phyloP scores from a whole-genome alignment of 2,113 vertebrate species.

The Neotragus pygmaeus region DNA sequence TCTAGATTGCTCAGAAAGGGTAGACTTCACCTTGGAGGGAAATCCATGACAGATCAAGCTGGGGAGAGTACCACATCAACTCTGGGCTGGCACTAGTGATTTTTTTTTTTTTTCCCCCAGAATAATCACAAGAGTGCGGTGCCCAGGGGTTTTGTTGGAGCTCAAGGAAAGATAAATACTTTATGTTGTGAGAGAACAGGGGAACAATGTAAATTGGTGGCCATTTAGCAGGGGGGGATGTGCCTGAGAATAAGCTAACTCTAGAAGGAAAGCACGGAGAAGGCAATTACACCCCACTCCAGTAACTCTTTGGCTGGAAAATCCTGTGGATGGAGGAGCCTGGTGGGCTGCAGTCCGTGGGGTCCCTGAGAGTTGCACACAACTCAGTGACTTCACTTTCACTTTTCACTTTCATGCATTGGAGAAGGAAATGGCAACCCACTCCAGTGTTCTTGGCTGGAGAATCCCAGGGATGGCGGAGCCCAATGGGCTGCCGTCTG shows the following conservation, averaged over 20 bases:
- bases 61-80: neutral
- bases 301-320: too few species aligned
- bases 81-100: neutral
- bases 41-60: neutral
- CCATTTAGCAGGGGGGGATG: neutral
- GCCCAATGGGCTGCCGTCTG: too few species aligned
- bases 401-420: too few species aligned
- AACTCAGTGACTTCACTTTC: too few species aligned
- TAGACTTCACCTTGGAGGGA: neutral
- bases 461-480: too few species aligned
- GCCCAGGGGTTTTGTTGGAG: neutral
- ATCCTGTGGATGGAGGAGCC: too few species aligned
- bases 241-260: neutral
- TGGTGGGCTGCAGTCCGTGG: too few species aligned
- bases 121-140: neutral
- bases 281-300: too few species aligned
- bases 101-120: too few species aligned
- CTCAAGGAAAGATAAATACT: neutral
- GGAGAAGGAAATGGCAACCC: too few species aligned
- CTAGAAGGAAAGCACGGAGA: neutral
- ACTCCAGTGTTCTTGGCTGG: too few species aligned
- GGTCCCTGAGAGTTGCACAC: too few species aligned
- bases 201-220: neutral
- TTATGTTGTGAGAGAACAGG: neutral
- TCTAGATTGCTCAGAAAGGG: neutral